Percentiles rank a stretch among this genome's conserved stretches.
Conservation (phyloP, 2,888 invertebrate genomes). For the Aporophyla lueneburgensis region DNA sequence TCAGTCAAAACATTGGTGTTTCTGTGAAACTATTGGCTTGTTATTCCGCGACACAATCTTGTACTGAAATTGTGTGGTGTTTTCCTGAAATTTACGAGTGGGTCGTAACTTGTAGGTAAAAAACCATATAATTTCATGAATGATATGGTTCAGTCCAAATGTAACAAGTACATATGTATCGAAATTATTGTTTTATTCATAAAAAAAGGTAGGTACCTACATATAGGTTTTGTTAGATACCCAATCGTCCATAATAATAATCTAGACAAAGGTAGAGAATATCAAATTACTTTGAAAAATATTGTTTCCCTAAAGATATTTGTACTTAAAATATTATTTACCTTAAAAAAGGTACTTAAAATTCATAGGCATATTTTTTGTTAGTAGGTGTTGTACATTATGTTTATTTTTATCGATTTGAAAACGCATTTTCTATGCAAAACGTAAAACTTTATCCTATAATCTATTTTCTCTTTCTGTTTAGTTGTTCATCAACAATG, state of each 20-base stretch:
- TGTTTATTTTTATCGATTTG: background rate
- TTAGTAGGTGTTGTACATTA: background rate
- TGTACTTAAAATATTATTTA: background rate
- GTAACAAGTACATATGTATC: background rate
- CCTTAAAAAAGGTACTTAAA: background rate
- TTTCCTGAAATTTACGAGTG: too few relatives aligned
- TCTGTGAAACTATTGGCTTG: constrained; percentile 1
- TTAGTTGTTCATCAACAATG: constrained; percentile 95
- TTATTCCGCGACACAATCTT: too few relatives aligned
- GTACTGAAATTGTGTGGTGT: too few relatives aligned
- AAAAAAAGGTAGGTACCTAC: too few relatives aligned
- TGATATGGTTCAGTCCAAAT: background rate
- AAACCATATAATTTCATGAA: background rate
- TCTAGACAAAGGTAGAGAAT: too few relatives aligned
- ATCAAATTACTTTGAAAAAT: background rate
- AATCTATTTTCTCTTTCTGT: background rate
- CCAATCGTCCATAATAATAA: background rate
- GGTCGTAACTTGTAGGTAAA: background rate
- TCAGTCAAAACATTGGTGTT: constrained; percentile 33
- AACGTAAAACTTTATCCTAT: background rate
- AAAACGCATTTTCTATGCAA: background rate
- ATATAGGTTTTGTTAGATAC: background rate
- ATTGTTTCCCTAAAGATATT: background rate
- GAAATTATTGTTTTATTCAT: background rate
- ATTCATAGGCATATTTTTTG: background rate